Evolutionary conservation across 1,140 invertebrate species (phyloP), one percentile per base, ranked within the genome.

Genomic region (Kradibia gibbosae): DNA sequence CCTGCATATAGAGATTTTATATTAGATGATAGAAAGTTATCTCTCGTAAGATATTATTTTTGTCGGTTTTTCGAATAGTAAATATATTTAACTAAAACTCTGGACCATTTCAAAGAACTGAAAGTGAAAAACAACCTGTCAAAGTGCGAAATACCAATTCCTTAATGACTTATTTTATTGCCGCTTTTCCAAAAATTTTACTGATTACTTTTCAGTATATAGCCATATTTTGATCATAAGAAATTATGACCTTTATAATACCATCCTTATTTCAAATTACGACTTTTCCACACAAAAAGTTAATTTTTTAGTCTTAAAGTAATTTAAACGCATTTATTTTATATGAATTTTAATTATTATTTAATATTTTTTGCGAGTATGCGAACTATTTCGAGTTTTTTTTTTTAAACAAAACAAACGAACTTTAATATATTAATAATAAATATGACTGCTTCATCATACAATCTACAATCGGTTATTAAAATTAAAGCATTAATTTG

Each of bases 221-320:
- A 39, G 36, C 62, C 62, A 67, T 67, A 67, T 67, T 67, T 67
- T 67, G 62, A 67, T 67, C 62, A 67, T 67, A 67, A 67, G 62
- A 67, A 67, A 67, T 67, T 67, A 67, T 67, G 62, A n/a, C 34
- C 20, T 67, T 39, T 17, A 39, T 39, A n/a, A 20, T 39, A 67
- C 28, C 0, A 39, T 67, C 11, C 0, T n/a, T 10, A 3, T 17
- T 34, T 28, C 4, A 34, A 34, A 34, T 62, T 62, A 62, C 17
- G 31, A 34, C 57, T 36, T 34, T 34, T 62, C 0, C 15, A n/a
- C n/a, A n/a, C n/a, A n/a, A n/a, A n/a, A n/a, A n/a, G n/a, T n/a
- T n/a, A n/a, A n/a, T n/a, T n/a, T n/a, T n/a, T n/a, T n/a, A n/a
- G n/a, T n/a, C n/a, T n/a, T n/a, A n/a, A n/a, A n/a, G n/a, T n/a